Base-by-base conservation (phyloP, 2,113 vertebrate species). In the Podiceps cristatus region DNA sequence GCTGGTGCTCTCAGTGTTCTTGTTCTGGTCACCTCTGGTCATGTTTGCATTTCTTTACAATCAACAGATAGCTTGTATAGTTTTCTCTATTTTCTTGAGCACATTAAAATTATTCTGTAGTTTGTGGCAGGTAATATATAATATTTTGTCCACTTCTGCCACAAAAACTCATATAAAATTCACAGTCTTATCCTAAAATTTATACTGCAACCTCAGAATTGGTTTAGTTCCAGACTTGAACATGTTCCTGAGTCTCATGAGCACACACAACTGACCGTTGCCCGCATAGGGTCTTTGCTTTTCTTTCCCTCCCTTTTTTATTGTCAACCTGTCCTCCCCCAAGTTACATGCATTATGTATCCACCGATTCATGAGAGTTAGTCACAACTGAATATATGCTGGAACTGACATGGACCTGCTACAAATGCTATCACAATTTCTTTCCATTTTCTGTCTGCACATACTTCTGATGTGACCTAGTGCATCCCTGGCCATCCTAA, bases 241-340 rank as follows among this genome's bases (percentile, higher is more conserved):
- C 14, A 3, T 13, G n/a, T 28, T 81, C 3, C 35, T 20, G 22
- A 5, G 8, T 66, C 33, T 78, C 35, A 13, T 14, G 11, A 58
- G 18, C n/a, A 18, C 44, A 42, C 6, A 0, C 9, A n/a, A 5
- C 20, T 55, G 27, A 10, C 37, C 2, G 0, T 33, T 73, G 31
- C 22, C 42, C 3, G 1, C 18, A 27, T 18, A 17, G 9, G 24
- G 2, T 29, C 18, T 78, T 62, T 44, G 22, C 19, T 77, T 60
- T 86, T 33, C 29, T 37, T 13, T 3, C 7, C 2, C 3, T 3
- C 2, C 3, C 29, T 25, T 18, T 45, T 58, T 11, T 74, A 5
- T 37, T 29, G 11, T 18, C 5, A 5, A 23, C 10, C 5, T 81
- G 40, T 60, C 11, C 10, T 81, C 4, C 4, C 11, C 25, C 40